Percentiles rank a stretch among this genome's conserved stretches.
phyloP scores from a whole-genome alignment of 2,113 vertebrate genomes.

The Chaetodon trifascialis region DNA sequence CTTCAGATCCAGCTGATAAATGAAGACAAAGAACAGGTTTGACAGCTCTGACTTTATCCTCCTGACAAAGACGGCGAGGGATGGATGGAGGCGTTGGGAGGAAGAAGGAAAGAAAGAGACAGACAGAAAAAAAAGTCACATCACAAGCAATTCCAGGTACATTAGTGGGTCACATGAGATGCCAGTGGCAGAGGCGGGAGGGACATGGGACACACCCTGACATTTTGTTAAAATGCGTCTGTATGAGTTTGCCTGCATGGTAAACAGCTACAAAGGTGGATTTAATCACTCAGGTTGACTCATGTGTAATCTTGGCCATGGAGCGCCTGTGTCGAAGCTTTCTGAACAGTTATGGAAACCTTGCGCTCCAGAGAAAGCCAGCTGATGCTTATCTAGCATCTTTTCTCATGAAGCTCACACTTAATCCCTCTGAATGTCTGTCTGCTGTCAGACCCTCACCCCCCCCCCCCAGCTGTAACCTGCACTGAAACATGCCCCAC shows the following conservation, averaged over 20 bases:
- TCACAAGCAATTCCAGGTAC: constrained; percentile 35
- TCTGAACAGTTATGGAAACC: constrained; percentile 25
- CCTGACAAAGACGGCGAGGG: constrained; percentile 20
- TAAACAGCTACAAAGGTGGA: background rate
- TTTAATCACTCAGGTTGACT: background rate
- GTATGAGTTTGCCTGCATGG: background rate
- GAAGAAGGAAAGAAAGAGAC: constrained; percentile 10
- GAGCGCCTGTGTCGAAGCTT: background rate
- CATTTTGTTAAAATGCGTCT: background rate
- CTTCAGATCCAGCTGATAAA: constrained; percentile 58
- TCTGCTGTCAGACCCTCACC: constrained; percentile 16
- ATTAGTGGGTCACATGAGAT: constrained; percentile 38
- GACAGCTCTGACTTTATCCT: constrained; percentile 56
- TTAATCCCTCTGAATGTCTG: constrained; percentile 42
- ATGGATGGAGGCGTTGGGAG: constrained; percentile 42
- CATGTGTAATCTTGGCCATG: background rate
- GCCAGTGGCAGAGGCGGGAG: background rate
- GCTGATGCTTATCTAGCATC: constrained; percentile 53
- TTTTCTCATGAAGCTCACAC: constrained; percentile 63
- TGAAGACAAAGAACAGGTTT: constrained; percentile 67
- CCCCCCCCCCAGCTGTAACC: background rate
- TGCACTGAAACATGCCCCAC: background rate
- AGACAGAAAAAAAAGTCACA: constrained; percentile 15
- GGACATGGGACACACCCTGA: constrained; percentile 30
- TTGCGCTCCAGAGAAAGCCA: constrained; percentile 35